Base-by-base conservation (phyloP, 2,888 invertebrate genomes). In the Macaria liturata region DNA sequence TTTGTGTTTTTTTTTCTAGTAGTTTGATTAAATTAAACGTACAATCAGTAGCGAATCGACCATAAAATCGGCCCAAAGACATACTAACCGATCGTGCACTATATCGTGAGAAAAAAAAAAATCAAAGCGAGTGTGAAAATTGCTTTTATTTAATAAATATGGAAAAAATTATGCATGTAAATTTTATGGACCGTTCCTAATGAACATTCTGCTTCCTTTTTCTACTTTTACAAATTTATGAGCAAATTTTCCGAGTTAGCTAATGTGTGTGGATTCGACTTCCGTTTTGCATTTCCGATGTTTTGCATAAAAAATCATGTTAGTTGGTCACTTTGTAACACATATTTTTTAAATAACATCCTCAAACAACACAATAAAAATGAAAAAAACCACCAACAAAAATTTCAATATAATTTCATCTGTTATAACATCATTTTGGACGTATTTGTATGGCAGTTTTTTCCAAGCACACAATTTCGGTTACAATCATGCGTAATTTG, bases 71-170 rank as follows among this genome's bases (percentile, higher is more conserved):
- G 6, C 3, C 45, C 39, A 39, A 9, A 39, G 39, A 51, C 37
- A 37, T 57, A 52, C 46, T 54, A 46, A 53, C 43, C n/a, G 32
- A 34, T 47, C 37, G 34, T 42, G 30, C 9, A 49, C 47, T 44
- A 30, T 77, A 69, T 75, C 81, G 78, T 83, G 83, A 75, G 79
- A 81, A 78, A 69, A 65, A 62, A 66, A 68, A 62, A 74, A 67
- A 81, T 77, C 75, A 74, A 69, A 66, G 65, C 67, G 68, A 73
- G 76, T 76, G 75, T 80, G 75, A 78, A 81, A 81, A 81, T 80
- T 67, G 74, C 71, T 71, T 70, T 70, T 43, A 66, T 72, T 69
- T 60, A 76, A 78, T 73, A 62, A 74, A 72, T 77, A 74, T 20
- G 20, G 20, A 66, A 47, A 62, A 70, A 72, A 76, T 74, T 76